phyloP scores from a whole-genome alignment of 2,797 vertebrate species.

The Rhynchotus rufescens region DNA sequence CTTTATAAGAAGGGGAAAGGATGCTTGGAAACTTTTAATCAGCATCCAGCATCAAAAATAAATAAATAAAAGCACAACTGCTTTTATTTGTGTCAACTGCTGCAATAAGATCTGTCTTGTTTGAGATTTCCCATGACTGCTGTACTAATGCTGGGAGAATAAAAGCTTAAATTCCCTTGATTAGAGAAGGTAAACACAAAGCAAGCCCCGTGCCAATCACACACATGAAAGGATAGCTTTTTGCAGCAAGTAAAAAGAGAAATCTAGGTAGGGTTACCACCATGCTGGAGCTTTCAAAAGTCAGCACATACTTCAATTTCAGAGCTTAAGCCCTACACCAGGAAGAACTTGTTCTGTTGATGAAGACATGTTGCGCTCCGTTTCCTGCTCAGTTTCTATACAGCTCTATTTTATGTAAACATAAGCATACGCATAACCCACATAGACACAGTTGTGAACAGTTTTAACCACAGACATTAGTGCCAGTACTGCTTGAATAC shows the following conservation, averaged over 20 bases:
- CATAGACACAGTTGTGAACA: neutral
- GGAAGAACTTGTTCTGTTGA: conserved; percentile 7
- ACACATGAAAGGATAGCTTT: conserved; percentile 44
- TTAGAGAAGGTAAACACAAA: conserved; percentile 70
- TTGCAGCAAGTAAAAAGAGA: conserved; percentile 12
- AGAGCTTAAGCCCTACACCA: neutral
- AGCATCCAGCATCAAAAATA: conserved; percentile 61
- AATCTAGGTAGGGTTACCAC: conserved; percentile 53
- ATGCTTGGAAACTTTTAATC: conserved; percentile 52
- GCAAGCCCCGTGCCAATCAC: conserved; percentile 53
- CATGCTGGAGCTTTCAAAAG: conserved; percentile 42
- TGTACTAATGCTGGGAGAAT: conserved; percentile 58
- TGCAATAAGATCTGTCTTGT: conserved; percentile 70
- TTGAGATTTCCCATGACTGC: conserved; percentile 70
- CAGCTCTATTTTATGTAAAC: conserved; percentile 14
- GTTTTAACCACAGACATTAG: neutral
- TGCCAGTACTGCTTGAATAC: neutral
- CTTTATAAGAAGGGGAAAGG: conserved; percentile 53
- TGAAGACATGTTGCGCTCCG: neutral
- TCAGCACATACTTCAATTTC: conserved; percentile 35
- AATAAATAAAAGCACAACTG: conserved; percentile 53
- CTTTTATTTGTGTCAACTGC: conserved; percentile 66
- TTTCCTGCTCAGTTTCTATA: conserved; percentile 16
- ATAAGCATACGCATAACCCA: neutral
- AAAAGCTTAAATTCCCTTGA: conserved; percentile 62